Percentiles rank a stretch among this genome's conserved stretches.
Conservation (phyloP, 2,113 vertebrate species). For the Nipponia nippon region DNA sequence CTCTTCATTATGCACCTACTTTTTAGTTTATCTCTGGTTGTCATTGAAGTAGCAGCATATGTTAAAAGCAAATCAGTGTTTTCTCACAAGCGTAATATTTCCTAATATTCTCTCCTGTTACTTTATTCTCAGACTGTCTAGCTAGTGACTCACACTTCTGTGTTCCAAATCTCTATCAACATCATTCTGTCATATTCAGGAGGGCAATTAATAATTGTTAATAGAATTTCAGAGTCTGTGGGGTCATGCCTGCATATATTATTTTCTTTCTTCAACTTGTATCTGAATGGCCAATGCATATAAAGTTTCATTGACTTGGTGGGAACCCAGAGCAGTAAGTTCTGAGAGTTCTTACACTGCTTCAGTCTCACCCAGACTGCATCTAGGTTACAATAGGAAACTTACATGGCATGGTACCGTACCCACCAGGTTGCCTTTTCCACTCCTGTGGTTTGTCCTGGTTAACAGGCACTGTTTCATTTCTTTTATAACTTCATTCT, state of each 20-base stretch:
- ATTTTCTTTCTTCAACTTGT: neutral
- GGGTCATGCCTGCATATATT: neutral
- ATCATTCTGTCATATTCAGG: neutral
- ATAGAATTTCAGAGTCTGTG: neutral
- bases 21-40: neutral
- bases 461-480: neutral
- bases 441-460: neutral
- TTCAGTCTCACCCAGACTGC: neutral
- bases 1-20: neutral
- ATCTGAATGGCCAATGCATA: neutral
- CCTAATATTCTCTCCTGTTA: neutral
- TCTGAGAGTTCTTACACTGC: neutral
- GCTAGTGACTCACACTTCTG: neutral
- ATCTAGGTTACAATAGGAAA: accelerated
- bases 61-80: neutral
- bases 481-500: neutral
- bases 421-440: neutral
- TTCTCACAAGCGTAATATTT: neutral
- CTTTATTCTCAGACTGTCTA: neutral
- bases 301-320: neutral
- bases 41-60: neutral
- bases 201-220: neutral
- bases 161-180: neutral
- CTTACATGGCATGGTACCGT: accelerated
- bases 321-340: neutral